Evolutionary conservation across 2,888 invertebrate species (phyloP), one percentile per base, ranked within the genome.

Genomic region (Cryptophagus acutangulus): DNA sequence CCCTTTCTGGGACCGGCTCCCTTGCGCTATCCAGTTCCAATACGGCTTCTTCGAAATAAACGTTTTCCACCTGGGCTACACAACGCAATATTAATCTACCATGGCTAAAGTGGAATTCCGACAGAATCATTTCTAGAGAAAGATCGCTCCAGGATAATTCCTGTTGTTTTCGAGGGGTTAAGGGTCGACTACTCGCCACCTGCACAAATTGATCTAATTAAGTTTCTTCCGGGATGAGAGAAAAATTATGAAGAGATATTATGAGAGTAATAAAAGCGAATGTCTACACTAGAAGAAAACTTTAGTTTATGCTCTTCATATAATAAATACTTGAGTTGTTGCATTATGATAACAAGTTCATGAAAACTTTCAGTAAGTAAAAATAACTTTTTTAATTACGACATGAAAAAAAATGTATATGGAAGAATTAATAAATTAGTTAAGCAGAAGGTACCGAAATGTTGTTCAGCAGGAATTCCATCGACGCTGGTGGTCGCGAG

Each of bases 1-100:
- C 86, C 75, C 85, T 78, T 65, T 86, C 86, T 13, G 87, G 87
- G 55, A 84, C 76, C 3, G 87, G 87, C 69, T 87, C 85, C 39
- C 82, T 77, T 33, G 81, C 79, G 42, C 81, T 80, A 45, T 81
- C 80, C 60, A 86, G 77, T 62, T 83, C 81, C 50, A 82, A 69
- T 58, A 80, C 83, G 38, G 81, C 80, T 40, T 77, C 77, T 64
- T 77, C 76, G 53, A 77, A 76, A 72, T 85, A 87, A 43, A 86
- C 73, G 26, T 79, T 76, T 40, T 78, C 77, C 51, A 87, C 76
- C 54, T 79, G 75, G 10, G 86, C 84, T 33, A 78, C 77, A 63
- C 87, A 88, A 38, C 81, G 78, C 29, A 88, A 75, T 40, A 81
- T 71, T 61, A 87, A 68, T 46, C 81, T 74, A 1, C 83, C 84